Conservation (phyloP, 2,797 vertebrate genomes). For the Gymnothorax reevesii region DNA sequence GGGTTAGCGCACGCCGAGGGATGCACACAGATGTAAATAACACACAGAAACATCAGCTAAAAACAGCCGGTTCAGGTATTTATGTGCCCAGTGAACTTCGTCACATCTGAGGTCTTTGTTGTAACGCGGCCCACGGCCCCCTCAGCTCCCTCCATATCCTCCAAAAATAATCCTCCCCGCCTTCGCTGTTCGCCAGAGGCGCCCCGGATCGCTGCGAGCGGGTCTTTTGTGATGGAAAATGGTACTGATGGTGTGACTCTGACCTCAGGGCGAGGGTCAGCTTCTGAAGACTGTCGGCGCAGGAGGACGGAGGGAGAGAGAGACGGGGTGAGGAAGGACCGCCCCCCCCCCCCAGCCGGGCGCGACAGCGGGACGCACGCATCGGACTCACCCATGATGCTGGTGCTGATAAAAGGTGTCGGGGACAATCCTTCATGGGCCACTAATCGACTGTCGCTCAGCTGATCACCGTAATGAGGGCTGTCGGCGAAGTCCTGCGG, state of each 20-base stretch:
- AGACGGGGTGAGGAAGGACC: conserved; percentile 23
- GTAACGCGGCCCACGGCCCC: conserved; percentile 7
- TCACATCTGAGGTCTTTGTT: conserved; percentile 57
- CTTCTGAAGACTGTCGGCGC: conserved; percentile 9
- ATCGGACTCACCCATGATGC: conserved; percentile 97
- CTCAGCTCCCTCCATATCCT: conserved; percentile 18
- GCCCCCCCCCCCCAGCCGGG: conserved; percentile 25
- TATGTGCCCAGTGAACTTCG: conserved; percentile 44
- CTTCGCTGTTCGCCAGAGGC: conserved; percentile 51
- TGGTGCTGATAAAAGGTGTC: conserved; percentile 98
- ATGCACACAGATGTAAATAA: neutral
- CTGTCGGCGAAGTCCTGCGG: conserved; percentile 93
- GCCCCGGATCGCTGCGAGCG: conserved; percentile 60
- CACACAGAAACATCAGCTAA: neutral
- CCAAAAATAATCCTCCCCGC: conserved; percentile 35
- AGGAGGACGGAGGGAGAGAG: neutral
- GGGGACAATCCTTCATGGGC: conserved; percentile 96
- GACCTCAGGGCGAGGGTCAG: conserved; percentile 59
- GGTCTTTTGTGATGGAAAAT: conserved; percentile 71
- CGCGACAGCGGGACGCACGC: conserved; percentile 73
- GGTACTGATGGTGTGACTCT: conserved; percentile 74
- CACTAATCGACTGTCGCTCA: conserved; percentile 99
- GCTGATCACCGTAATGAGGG: conserved; percentile 97
- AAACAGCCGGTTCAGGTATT: neutral
- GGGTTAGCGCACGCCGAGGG: neutral